Evolutionary conservation across 2,888 invertebrate species (phyloP).

Genomic region (Lasioglossum zephyrum): DNA sequence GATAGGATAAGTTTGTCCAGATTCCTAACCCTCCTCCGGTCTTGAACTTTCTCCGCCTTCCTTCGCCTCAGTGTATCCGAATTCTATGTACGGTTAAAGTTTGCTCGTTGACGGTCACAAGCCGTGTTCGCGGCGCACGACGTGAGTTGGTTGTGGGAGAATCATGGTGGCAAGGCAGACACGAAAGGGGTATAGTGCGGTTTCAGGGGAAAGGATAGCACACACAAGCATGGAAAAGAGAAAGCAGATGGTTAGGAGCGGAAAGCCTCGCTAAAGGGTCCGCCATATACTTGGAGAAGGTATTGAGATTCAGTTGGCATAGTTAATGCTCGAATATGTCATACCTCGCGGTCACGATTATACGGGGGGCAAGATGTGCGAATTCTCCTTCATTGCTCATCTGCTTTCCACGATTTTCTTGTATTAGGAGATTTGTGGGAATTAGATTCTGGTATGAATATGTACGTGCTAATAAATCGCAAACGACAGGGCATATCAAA

Average conservation of each 20-base stretch:
- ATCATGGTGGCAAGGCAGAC: constrained; percentile 54
- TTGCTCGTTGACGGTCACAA: constrained; percentile 73
- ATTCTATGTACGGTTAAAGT: constrained; percentile 72
- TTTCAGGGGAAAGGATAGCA: constrained; percentile 35
- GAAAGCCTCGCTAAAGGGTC: constrained; percentile 51
- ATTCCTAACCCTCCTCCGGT: constrained; percentile 25
- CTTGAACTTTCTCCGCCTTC: constrained; percentile 44
- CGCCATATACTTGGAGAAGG: constrained; percentile 57
- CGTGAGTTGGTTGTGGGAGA: constrained; percentile 62
- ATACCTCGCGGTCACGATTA: constrained; percentile 80
- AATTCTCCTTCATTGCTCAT: constrained; percentile 1
- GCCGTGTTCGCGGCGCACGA: constrained; percentile 59
- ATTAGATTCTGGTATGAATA: neutral
- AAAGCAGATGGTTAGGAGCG: constrained; percentile 18
- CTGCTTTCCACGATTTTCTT: neutral
- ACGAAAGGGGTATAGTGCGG: constrained; percentile 24
- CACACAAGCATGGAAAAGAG: constrained; percentile 15
- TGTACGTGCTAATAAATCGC: too few relatives aligned
- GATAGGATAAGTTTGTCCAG: constrained; percentile 54
- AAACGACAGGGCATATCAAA: too few relatives aligned
- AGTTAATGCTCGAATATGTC: constrained; percentile 78
- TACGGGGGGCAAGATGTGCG: constrained; percentile 69
- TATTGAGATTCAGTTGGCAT: constrained; percentile 75
- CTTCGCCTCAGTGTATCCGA: constrained; percentile 50
- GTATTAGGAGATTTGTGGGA: neutral